These are phyloP conservation scores for Scaptomyza montana DNA, from an alignment of 1,140 invertebrate species.

Conservation along the genomic window DNA sequence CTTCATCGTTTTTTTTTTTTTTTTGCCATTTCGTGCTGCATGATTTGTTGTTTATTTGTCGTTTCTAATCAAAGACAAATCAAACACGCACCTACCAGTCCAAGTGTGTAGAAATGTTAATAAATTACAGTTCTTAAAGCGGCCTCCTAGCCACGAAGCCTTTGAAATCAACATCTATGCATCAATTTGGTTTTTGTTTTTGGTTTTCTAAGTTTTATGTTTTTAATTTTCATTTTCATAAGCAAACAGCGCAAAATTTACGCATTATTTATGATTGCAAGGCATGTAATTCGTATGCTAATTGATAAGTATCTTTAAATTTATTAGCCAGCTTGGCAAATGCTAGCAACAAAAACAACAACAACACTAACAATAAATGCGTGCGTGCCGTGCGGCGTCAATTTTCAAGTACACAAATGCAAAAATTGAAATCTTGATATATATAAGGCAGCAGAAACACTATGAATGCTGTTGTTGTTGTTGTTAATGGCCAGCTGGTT, in stretches of 20 bases:
- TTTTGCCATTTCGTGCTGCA: constrained; percentile 61
- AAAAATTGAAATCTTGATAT: constrained; percentile 80
- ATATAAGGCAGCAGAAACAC: constrained; percentile 64
- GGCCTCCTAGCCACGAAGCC: constrained; percentile 16
- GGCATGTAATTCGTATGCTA: constrained; percentile 83
- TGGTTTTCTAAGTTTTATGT: constrained; percentile 12
- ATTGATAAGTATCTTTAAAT: constrained; percentile 83
- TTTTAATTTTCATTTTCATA: constrained; percentile 49
- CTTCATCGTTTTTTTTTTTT: constrained; percentile 10
- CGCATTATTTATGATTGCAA: constrained; percentile 83
- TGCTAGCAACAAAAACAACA: constrained; percentile 23
- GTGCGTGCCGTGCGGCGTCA: constrained; percentile 76
- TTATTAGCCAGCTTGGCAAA: constrained; percentile 73
- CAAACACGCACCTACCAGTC: constrained; percentile 75
- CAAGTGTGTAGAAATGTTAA: constrained; percentile 75
- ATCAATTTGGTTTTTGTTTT: constrained; percentile 56
- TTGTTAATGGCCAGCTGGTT: constrained; percentile 59
- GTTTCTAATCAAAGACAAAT: constrained; percentile 71
- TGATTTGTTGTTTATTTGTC: constrained; percentile 82
- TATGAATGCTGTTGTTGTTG: constrained; percentile 27
- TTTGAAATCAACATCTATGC: constrained; percentile 72
- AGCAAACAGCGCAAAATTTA: constrained; percentile 60
- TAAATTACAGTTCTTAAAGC: constrained; percentile 71
- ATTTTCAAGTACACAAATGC: constrained; percentile 80
- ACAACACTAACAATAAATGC: constrained; percentile 62